These are phyloP conservation scores for Drosophila carrolli DNA, from an alignment of 1,140 invertebrate species.

Conservation along the genomic window DNA sequence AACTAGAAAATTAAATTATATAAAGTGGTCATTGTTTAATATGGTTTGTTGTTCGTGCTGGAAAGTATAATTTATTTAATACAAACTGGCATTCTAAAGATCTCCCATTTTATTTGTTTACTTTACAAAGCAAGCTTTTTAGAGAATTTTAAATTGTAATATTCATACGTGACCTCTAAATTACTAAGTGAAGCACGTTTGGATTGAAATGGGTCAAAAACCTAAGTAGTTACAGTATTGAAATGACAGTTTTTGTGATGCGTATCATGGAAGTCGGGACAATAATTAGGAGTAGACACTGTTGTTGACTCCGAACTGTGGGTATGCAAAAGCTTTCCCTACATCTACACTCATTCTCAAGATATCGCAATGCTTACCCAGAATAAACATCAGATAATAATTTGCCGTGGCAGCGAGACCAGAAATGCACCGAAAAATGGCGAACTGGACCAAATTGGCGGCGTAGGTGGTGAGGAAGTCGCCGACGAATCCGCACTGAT, in stretches of 20 bases:
- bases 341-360: conserved; percentile 4
- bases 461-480: conserved; percentile 86
- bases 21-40: too few relatives aligned
- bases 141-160: not conserved
- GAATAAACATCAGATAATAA: conserved; percentile 88
- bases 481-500: conserved; percentile 85
- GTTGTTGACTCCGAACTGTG: conserved; percentile 17
- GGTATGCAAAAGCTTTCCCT: conserved; percentile 12
- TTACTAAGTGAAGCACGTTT: not conserved
- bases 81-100: too few relatives aligned
- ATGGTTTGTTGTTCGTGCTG: too few relatives aligned
- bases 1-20: conserved; percentile 72
- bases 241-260: not conserved
- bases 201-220: not conserved
- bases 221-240: not conserved
- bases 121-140: too few relatives aligned
- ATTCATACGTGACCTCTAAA: not conserved
- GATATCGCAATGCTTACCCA: conserved; percentile 84
- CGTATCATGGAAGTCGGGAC: conserved; percentile 11
- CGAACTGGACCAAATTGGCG: conserved; percentile 84
- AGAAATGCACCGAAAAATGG: conserved; percentile 85
- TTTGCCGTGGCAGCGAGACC: conserved; percentile 86
- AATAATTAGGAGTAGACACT: conserved; percentile 8
- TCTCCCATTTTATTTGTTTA: too few relatives aligned
- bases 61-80: too few relatives aligned